Evolutionary conservation across 1,140 invertebrate species (phyloP).

Genomic region (Microplitis mediator): DNA sequence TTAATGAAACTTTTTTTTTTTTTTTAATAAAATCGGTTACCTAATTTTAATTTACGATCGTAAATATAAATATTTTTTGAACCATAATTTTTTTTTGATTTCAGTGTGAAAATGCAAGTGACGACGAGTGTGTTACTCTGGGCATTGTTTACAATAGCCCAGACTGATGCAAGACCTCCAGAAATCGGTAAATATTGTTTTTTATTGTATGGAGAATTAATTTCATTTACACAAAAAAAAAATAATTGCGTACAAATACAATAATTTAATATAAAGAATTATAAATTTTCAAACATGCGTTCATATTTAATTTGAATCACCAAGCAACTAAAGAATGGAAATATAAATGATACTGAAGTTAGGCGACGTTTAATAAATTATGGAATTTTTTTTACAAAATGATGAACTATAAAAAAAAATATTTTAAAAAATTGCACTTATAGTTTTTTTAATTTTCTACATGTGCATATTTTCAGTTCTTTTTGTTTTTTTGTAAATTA

Average conservation of each 20-base stretch:
- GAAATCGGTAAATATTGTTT: slow-evolving; percentile 45
- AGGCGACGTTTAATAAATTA: neutral
- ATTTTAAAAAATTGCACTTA: too few species aligned
- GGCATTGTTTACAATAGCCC: slow-evolving; percentile 48
- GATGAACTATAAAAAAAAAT: too few species aligned
- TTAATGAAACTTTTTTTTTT: too few species aligned
- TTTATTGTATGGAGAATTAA: neutral
- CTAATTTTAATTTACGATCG: too few species aligned
- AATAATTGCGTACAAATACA: neutral
- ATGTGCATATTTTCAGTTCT: too few species aligned
- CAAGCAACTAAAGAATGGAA: neutral
- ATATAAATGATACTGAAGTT: neutral
- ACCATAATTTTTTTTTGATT: slow-evolving; percentile 41
- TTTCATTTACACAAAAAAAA: neutral
- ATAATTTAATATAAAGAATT: neutral
- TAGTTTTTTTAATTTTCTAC: too few species aligned
- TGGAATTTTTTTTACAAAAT: neutral
- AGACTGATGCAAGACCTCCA: slow-evolving; percentile 50
- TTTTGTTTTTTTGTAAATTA: too few species aligned
- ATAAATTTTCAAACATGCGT: neutral
- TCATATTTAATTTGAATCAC: neutral
- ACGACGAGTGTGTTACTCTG: slow-evolving; percentile 41
- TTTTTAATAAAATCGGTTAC: too few species aligned
- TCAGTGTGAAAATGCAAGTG: slow-evolving; percentile 54
- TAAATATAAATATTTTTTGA: too few species aligned